Conservation (phyloP, 2,113 vertebrate genomes). For the Capreolus pygargus region DNA sequence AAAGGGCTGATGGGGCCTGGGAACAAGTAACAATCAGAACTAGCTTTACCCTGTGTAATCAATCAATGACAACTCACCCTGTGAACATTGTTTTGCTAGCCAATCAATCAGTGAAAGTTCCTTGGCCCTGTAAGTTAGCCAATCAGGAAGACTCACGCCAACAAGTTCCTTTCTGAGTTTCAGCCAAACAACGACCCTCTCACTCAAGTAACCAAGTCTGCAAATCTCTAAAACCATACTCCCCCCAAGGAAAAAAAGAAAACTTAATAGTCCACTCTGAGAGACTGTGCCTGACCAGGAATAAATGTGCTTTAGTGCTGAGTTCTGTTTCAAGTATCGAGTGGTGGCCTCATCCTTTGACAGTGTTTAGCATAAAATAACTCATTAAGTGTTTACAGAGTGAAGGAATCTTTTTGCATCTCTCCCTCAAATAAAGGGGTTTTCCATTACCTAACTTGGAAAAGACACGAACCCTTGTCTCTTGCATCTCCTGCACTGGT, state of each 20-base stretch:
- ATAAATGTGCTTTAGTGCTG: not conserved
- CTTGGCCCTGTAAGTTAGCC: not conserved
- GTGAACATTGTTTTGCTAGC: not conserved
- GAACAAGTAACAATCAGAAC: not conserved
- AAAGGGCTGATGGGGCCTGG: not conserved
- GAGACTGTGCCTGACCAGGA: not conserved
- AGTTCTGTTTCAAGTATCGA: not conserved
- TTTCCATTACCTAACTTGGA: not conserved
- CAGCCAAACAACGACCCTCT: not conserved
- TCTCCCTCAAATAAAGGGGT: not conserved
- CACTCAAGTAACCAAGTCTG: not conserved
- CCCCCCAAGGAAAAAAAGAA: not conserved
- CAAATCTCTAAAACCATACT: not conserved
- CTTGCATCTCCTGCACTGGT: not conserved
- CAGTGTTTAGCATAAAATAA: not conserved
- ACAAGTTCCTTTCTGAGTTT: not conserved
- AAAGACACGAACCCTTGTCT: not conserved
- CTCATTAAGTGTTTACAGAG: not conserved
- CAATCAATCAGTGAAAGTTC: not conserved
- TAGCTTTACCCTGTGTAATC: not conserved
- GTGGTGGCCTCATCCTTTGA: not conserved
- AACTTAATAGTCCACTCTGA: not conserved
- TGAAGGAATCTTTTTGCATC: not conserved
- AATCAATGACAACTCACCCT: not conserved
- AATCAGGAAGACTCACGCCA: not conserved